These are phyloP conservation scores for Cercopithecus diana DNA, from an alignment of 2,797 vertebrate species.

Conservation along the genomic window DNA sequence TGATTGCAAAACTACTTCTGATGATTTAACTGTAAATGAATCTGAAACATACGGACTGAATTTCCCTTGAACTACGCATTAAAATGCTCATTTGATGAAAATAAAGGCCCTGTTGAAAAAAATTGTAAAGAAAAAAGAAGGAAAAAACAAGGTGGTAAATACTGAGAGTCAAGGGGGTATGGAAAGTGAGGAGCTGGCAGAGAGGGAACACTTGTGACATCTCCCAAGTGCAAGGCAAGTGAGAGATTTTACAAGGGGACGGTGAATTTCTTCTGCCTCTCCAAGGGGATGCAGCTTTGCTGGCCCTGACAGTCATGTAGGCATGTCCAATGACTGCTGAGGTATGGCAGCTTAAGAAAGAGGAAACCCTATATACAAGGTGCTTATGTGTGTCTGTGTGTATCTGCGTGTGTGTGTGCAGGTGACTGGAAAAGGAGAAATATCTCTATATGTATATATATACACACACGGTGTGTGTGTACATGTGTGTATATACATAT, in stretches of 20 bases:
- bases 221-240: background rate
- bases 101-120: slow-evolving; percentile 57
- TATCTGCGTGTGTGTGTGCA: too few species aligned
- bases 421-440: background rate
- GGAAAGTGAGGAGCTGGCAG: background rate
- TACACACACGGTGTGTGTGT: background rate
- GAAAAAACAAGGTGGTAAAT: slow-evolving; percentile 53
- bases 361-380: background rate
- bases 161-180: background rate
- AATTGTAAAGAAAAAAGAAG: background rate
- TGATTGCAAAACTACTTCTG: slow-evolving; percentile 72
- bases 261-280: background rate
- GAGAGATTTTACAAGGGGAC: slow-evolving; percentile 37
- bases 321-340: background rate
- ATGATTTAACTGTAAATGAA: slow-evolving; percentile 80
- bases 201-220: background rate
- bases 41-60: slow-evolving; percentile 72
- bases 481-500: fast-evolving
- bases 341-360: background rate
- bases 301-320: background rate
- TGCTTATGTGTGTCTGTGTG: too few species aligned
- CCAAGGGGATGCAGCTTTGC: too few species aligned
- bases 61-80: slow-evolving; percentile 68
- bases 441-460: background rate
- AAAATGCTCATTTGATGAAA: slow-evolving; percentile 62